Base-by-base conservation (phyloP, 2,797 vertebrate species). In the Lates japonicus region DNA sequence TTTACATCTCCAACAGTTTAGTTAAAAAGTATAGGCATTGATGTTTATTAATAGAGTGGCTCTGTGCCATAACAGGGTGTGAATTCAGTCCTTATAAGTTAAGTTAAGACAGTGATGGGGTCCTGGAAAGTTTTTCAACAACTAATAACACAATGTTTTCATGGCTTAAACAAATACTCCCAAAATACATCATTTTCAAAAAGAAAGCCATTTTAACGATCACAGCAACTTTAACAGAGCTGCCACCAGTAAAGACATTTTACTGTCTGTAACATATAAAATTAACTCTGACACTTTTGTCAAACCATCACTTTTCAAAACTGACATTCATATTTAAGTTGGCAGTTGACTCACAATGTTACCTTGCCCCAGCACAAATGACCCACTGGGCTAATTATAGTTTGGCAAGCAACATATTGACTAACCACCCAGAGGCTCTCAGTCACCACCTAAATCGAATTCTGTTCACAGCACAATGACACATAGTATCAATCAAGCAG, bases 351-450 rank as follows among this genome's bases (percentile, higher is more conserved):
- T 85, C 81, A 44, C 72, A 84, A 74, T 74, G 78, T 88, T 90
- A 91, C 82, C 85, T 89, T 83, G 75, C 76, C 71, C 75, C 42
- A 69, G 60, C 74, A 85, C 74, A 89, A 85, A 81, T 61, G 64
- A 80, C 70, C 76, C 74, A 83, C 42, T 82, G 77, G 83, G 84
- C 85, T 90, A 92, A 94, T 93, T 92, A 87, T 85, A 89, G 85
- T 81, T 88, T 92, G 90, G 83, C 88, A 92, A 90, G 90, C 69
- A 83, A 79, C 88, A 92, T 92, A 94, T 93, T 93, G 93, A 93
- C 90, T 71, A 82, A 82, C 82, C 90, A 87, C 70, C 87, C 76
- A 74, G 68, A 86, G 87, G 90, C 90, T 83, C 67, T 89, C 83
- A 76, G 84, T 92, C 87, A 86, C 74, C 85, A 85, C 84, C 89